Evolutionary conservation across 2,797 vertebrate species (phyloP).

Genomic region (Acanthis flammea): DNA sequence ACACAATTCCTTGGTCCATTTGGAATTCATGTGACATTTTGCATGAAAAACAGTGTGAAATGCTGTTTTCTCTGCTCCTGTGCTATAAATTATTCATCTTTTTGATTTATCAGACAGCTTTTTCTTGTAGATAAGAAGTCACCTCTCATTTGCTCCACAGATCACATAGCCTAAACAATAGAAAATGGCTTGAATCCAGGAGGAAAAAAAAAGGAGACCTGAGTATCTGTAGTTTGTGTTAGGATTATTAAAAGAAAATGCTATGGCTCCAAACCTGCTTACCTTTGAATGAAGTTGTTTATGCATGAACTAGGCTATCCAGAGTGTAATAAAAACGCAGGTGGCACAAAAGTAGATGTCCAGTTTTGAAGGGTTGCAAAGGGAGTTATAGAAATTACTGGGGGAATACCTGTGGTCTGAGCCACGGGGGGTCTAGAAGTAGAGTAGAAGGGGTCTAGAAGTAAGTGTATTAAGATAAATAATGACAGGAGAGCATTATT

Average conservation of each 20-base stretch:
- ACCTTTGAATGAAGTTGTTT: slow-evolving; percentile 12
- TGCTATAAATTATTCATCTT: slow-evolving; percentile 77
- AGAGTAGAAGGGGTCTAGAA: background rate
- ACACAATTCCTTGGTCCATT: slow-evolving; percentile 60
- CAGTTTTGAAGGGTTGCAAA: background rate
- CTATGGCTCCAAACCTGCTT: background rate
- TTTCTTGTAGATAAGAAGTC: slow-evolving; percentile 74
- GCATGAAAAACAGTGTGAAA: slow-evolving; percentile 68
- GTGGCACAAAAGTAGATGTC: background rate
- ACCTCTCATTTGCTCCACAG: slow-evolving; percentile 52
- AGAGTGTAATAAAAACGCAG: background rate
- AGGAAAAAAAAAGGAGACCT: background rate
- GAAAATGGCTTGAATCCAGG: slow-evolving; percentile 35
- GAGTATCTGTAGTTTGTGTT: background rate
- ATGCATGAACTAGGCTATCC: background rate
- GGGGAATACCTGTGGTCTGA: background rate
- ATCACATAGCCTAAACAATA: slow-evolving; percentile 62
- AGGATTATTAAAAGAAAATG: slow-evolving; percentile 14
- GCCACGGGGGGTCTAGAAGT: background rate
- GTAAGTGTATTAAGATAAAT: background rate
- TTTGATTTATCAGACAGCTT: slow-evolving; percentile 70
- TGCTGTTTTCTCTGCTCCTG: slow-evolving; percentile 62
- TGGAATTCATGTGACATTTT: slow-evolving; percentile 75
- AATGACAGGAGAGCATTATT: background rate
- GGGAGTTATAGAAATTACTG: background rate